A percentile compares a stretch with the other conserved stretches of the same genome.
Evolutionary conservation across 2,113 vertebrate species (phyloP).

Genomic region (Gobio gobio): DNA sequence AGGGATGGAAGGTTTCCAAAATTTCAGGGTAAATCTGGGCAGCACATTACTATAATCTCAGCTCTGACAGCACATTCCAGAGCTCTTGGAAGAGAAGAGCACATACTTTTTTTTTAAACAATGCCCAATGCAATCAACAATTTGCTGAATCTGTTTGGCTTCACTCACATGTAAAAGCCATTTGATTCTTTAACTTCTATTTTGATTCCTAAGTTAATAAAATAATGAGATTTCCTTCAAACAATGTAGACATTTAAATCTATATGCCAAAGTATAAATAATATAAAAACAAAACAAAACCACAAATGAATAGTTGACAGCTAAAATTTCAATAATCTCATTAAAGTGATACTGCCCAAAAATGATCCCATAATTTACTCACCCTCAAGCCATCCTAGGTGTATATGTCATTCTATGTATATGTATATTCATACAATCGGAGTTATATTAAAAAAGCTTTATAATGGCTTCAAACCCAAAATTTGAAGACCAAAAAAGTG

Average conservation of each 20-base stretch:
- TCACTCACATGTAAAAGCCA: neutral
- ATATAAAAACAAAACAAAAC: no score
- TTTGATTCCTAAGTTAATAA: neutral
- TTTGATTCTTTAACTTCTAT: neutral
- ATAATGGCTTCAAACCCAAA: no score
- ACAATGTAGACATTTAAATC: neutral
- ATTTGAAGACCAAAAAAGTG: no score
- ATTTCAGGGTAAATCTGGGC: neutral
- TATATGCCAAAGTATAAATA: neutral
- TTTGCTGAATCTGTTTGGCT: neutral
- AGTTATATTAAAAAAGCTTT: no score
- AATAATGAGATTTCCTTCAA: neutral
- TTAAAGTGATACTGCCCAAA: no score
- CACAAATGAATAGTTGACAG: no score
- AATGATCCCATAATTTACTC: no score
- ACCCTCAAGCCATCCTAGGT: no score
- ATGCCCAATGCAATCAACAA: neutral
- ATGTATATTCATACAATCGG: no score
- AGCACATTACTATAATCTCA: neutral
- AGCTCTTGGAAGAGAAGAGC: neutral
- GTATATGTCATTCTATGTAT: no score
- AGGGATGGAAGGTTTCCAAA: slow-evolving; percentile 22
- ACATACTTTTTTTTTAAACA: neutral
- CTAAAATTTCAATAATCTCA: no score
- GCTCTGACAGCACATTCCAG: neutral